Evolutionary conservation across 2,113 vertebrate species (phyloP), one percentile per base, ranked within the genome.

Genomic region (Pandion haliaetus): DNA sequence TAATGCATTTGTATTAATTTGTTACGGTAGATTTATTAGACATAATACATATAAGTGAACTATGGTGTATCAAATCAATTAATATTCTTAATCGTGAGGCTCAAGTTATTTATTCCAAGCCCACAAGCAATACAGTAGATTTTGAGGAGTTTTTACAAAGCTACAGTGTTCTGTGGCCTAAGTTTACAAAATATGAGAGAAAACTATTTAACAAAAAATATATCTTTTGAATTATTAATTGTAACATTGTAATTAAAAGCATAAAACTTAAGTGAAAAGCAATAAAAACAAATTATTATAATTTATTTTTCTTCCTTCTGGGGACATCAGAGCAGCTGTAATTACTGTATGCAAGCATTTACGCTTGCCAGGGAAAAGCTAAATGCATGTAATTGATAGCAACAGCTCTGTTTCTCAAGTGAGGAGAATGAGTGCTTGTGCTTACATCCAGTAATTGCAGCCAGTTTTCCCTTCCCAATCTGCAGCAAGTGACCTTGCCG

Each of bases 311-410:
- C 70, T 95, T 93, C 69, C 77, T 84, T 79, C 57, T 89, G 63
- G 44, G 77, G 70, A 74, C 82, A 69, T 50, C 0, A 1, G 44
- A 90, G 34, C 87, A 93, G 82, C 81, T 96, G 84, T 93, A 89
- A 93, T 96, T 96, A 90, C 61, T 79, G 49, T 69, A 40, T 85
- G 61, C 12, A 49, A 65, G 58, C 87, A 57, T 94, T 96, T 91
- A 66, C 3, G 13, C 71, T 88, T 91, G 72, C 94, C 77, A 91
- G 52, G 67, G 47, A 89, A 92, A 66, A 93, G 50, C 83, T 86
- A 91, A 96, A 91, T 94, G 55, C 63, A 5, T 66, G 69, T 84
- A 95, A 93, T 89, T 92, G 83, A 81, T 70, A 88, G 65, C 55
- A 91, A 52, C 55, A 94, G 44, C 47, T 96, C 80, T n/a, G 54